Conservation (phyloP, 2,113 vertebrate species). For the Nycticryphes semicollaris region DNA sequence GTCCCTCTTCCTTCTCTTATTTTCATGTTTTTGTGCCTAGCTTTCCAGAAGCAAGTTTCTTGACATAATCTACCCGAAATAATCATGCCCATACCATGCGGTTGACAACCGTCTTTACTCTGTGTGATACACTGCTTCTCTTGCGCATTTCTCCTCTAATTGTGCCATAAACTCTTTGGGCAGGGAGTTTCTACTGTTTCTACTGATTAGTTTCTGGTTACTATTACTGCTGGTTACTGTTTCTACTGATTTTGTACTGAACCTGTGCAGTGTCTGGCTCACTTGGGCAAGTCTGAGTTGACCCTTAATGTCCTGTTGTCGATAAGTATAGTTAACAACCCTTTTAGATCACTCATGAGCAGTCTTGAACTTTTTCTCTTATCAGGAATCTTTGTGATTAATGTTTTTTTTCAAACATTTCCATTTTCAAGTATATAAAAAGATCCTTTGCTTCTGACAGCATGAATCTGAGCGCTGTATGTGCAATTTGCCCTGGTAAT, state of each 20-base stretch:
- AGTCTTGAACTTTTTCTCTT: background rate
- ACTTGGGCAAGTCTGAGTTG: background rate
- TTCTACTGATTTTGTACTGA: background rate
- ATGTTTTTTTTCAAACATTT: background rate
- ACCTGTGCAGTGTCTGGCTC: background rate
- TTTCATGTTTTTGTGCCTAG: background rate
- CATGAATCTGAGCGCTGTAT: conserved; percentile 28
- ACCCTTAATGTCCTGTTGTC: background rate
- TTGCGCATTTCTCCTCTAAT: background rate
- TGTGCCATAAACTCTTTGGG: background rate
- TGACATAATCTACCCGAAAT: background rate
- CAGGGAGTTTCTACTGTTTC: background rate
- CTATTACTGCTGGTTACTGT: background rate
- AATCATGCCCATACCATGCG: background rate
- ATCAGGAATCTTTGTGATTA: background rate
- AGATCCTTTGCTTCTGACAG: conserved; percentile 52
- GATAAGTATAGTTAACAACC: background rate
- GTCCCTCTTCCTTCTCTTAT: background rate
- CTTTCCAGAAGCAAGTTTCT: background rate
- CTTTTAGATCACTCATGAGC: background rate
- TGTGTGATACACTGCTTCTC: background rate
- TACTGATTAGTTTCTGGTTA: background rate
- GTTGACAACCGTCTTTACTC: background rate
- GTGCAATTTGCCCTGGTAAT: conserved; percentile 68
- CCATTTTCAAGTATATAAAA: conserved; percentile 44